phyloP scores from a whole-genome alignment of 2,888 invertebrate species.

The Hermaeophaga mercurialis region DNA sequence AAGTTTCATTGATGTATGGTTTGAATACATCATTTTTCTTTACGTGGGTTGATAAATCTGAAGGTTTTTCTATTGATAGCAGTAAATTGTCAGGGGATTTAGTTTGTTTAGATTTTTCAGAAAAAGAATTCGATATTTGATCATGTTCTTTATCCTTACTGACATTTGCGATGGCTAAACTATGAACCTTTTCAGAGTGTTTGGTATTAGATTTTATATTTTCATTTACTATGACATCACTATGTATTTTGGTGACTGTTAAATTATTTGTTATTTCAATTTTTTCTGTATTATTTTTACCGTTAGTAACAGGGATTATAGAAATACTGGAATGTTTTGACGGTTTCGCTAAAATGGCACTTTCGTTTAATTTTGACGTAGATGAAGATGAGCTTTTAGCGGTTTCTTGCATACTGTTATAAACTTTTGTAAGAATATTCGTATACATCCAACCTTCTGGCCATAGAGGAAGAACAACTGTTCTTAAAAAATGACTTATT shows the following conservation, averaged over 20 bases:
- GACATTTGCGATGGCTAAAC: background rate
- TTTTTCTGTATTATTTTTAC: conserved; percentile 13
- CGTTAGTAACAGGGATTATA: conserved; percentile 24
- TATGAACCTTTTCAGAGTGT: conserved; percentile 7
- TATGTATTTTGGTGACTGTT: conserved; percentile 26
- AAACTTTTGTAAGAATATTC: conserved; percentile 50
- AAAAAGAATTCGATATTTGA: background rate
- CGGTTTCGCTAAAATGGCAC: background rate
- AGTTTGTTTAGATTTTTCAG: background rate
- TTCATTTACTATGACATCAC: conserved; percentile 11
- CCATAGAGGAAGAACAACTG: conserved; percentile 60
- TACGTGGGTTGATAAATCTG: conserved; percentile 15
- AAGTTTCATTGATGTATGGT: conserved; percentile 13
- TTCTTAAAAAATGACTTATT: conserved; percentile 58
- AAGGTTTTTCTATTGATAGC: conserved; percentile 7
- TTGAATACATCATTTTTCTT: conserved; percentile 20
- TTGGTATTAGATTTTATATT: conserved; percentile 3
- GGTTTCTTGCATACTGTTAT: conserved; percentile 36
- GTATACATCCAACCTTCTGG: conserved; percentile 63
- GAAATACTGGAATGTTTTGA: conserved; percentile 27
- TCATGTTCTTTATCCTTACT: background rate
- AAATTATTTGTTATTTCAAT: conserved; percentile 18
- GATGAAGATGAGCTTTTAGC: conserved; percentile 6
- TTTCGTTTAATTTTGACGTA: background rate
- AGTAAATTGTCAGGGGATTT: background rate